Evolutionary conservation across 2,113 vertebrate species (phyloP), one percentile per base, ranked within the genome.

Genomic region (Xyrauchen texanus): DNA sequence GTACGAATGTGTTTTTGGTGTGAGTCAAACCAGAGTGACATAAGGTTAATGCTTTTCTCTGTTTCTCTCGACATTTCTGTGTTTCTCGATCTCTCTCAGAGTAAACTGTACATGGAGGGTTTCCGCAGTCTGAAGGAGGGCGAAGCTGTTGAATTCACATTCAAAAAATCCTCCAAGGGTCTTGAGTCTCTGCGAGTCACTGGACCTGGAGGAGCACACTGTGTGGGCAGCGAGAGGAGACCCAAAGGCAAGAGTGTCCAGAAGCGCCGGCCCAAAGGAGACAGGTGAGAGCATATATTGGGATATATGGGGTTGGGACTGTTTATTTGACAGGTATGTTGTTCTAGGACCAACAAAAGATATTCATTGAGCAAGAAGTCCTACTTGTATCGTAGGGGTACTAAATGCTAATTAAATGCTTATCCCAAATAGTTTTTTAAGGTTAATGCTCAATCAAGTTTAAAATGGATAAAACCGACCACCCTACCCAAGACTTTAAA

Each of bases 61-160:
- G n/a, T 7, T 47, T 57, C 7, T 15, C 21, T 21, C 0, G 15
- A 13, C 13, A 10, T 11, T 53, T 52, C 8, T 44, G 21, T 78
- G 21, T 57, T 34, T 34, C 21, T 34, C 13, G 11, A 4, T 57
- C 11, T 13, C 4, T 68, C 4, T 55, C 90, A 99, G 98, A 99
- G 98, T 88, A 99, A 99, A 86, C 93, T 99, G 76, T 95, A 99
- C 91, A 99, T 99, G 98, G 97, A 99, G 42, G 98, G 98, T 2
- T 99, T 99, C 88, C 96, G 97, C 82, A 99, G 97, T 90, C 91
- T 99, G 86, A 99, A 98, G 90, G 98, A 99, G 88, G 97, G 98
- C 0, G 97, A 99, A 82, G 93, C 93, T 0, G 96, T 98, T 0
- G 97, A 99, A 83, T 99, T 99, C 89, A 96, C 94, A 83, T 98